Percentiles rank a stretch among this genome's conserved stretches.
Evolutionary conservation across 2,113 vertebrate genomes (phyloP).

Genomic region (Parus major): DNA sequence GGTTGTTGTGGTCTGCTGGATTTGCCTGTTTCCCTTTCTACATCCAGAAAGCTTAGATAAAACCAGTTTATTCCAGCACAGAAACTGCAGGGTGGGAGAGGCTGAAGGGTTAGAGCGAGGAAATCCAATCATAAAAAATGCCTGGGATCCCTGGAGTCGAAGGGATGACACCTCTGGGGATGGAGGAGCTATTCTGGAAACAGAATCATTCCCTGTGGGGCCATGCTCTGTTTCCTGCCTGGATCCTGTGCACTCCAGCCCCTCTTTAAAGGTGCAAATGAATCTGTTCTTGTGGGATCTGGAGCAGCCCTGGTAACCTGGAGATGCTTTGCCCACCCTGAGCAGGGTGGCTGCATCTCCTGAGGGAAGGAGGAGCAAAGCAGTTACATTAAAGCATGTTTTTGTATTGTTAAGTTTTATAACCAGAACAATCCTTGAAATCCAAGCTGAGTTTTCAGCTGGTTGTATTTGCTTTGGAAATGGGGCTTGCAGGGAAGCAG

Average conservation of each 20-base stretch:
- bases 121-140: neutral
- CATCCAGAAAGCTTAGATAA: neutral
- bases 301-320: neutral
- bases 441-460: neutral
- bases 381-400: neutral
- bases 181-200: neutral
- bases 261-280: neutral
- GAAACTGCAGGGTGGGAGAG: neutral
- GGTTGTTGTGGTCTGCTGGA: neutral
- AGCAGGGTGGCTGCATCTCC: neutral
- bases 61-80: neutral
- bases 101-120: neutral
- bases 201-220: accelerated
- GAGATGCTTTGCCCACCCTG: neutral
- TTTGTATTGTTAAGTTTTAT: neutral
- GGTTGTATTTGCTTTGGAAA: neutral
- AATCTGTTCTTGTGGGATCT: neutral
- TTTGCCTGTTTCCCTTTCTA: neutral
- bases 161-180: neutral
- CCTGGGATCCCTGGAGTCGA: neutral
- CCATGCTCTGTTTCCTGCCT: neutral
- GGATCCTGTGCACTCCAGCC: too few relatives aligned
- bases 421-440: neutral
- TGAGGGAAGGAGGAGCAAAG: neutral
- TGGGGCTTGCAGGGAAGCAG: neutral